Percentiles rank a stretch among this genome's conserved stretches.
Conservation (phyloP, 2,113 vertebrate species). For the Cyanoramphus novaezelandiae region DNA sequence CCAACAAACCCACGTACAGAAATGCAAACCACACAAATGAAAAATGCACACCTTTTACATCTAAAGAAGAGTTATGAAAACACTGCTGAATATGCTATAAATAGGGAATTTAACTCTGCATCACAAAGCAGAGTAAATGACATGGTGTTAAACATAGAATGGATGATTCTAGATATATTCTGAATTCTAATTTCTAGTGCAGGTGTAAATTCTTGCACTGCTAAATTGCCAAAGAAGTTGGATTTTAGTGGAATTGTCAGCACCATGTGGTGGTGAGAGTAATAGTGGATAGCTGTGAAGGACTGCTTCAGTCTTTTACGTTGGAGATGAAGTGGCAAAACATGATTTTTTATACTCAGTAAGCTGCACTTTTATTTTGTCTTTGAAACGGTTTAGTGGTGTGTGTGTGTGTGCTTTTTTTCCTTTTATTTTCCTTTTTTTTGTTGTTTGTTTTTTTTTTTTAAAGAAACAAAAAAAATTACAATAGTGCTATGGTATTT, state of each 20-base stretch:
- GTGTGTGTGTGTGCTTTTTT: neutral
- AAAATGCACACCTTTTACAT: neutral
- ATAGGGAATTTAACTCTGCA: neutral
- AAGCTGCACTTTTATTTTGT: neutral
- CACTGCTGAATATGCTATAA: neutral
- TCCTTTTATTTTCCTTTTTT: neutral
- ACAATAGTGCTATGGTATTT: neutral
- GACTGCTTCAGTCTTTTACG: neutral
- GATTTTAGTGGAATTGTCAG: neutral
- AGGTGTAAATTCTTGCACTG: neutral
- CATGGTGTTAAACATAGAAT: neutral
- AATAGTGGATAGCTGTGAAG: neutral
- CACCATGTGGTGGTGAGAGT: neutral
- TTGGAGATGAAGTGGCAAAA: neutral
- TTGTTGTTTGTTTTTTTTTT: neutral
- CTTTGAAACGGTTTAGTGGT: neutral
- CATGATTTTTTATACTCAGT: neutral
- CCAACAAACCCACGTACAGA: too few species aligned
- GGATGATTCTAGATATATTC: neutral
- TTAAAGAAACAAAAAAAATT: neutral
- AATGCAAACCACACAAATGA: rapidly evolving
- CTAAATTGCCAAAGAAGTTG: neutral
- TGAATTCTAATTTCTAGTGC: neutral
- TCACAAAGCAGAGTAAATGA: neutral
- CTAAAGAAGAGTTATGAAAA: neutral